Evolutionary conservation across 2,113 vertebrate genomes (phyloP), one percentile per base, ranked within the genome.

Genomic region (Oceanites oceanicus): DNA sequence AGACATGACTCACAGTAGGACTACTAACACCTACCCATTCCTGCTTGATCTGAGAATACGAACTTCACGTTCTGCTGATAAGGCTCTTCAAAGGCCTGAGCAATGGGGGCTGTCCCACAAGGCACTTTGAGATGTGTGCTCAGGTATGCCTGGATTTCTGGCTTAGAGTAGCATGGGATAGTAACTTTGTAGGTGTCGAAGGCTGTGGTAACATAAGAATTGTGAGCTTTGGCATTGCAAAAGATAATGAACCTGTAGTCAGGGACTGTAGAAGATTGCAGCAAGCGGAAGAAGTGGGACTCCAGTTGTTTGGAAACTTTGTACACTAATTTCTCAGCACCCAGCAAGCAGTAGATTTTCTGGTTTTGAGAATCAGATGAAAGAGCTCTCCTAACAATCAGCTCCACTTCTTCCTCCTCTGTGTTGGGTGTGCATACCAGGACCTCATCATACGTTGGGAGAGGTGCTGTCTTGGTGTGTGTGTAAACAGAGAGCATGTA

Each of bases 391-490:
- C 98, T 96, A 29, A 79, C 47, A 47, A 88, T 53, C 56, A 88
- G 38, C 29, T 79, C 85, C 40, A 79, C 97, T 67, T 98, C 97
- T 75, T 98, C 98, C 68, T 97, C 95, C 40, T 96, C 91, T 65
- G 98, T 98, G n/a, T 98, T 62, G 12, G 97, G 96, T 66, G 95
- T 96, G 91, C 98, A 98, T 62, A 98, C 94, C 8, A 98, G 90
- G 30, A 98, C 97, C 87, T 98, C 98, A 22, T 98, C 98, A 49
- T 91, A 74, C 5, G 98, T 98, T 0, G 98, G 98, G 53, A 98
- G 86, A 45, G 97, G 97, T 75, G 98, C 96, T 85, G 97, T 86
- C 72, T 95, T 85, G 67, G 97, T 98, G 49, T 97, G 66, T 74
- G 74, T 92, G 68, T 98, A 98, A 55, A 98, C 45, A 1, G 96